Evolutionary conservation across 2,797 vertebrate genomes (phyloP).

Genomic region (Phaenicophaeus curvirostris): DNA sequence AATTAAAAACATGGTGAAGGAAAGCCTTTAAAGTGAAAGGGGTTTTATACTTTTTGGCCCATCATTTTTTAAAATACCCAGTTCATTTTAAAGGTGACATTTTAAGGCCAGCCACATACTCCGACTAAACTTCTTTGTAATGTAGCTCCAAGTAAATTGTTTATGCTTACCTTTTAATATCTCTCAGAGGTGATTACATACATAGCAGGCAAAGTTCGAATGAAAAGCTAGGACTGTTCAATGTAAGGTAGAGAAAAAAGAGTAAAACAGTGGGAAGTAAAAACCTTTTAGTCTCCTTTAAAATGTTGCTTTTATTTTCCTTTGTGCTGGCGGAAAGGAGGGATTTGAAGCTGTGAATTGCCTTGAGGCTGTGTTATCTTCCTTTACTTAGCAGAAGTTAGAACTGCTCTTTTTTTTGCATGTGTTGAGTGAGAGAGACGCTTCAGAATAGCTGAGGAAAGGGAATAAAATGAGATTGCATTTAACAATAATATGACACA

Average conservation of each 20-base stretch:
- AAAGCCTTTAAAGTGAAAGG: neutral
- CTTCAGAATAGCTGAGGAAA: conserved; percentile 3
- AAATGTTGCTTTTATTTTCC: conserved; percentile 51
- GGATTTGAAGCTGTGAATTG: conserved; percentile 68
- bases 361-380: conserved; percentile 66
- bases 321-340: conserved; percentile 44
- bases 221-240: neutral
- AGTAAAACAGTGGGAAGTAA: conserved; percentile 10
- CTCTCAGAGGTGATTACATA: neutral
- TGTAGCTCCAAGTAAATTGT: neutral
- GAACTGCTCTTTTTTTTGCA: conserved; percentile 48
- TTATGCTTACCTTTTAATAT: conserved; percentile 18
- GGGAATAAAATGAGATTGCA: conserved; percentile 23
- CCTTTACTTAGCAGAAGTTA: conserved; percentile 56
- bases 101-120: neutral
- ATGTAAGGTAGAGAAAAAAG: neutral
- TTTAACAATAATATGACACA: conserved; percentile 12
- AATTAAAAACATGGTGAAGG: neutral
- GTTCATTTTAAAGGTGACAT: conserved; percentile 2
- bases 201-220: neutral
- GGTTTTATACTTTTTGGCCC: neutral
- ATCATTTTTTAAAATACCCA: neutral
- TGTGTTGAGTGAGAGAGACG: conserved; percentile 36
- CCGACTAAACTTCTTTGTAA: neutral
- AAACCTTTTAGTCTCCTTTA: conserved; percentile 44